Base-by-base conservation (phyloP, 2,113 vertebrate genomes). In the Fulmarus glacialis region DNA sequence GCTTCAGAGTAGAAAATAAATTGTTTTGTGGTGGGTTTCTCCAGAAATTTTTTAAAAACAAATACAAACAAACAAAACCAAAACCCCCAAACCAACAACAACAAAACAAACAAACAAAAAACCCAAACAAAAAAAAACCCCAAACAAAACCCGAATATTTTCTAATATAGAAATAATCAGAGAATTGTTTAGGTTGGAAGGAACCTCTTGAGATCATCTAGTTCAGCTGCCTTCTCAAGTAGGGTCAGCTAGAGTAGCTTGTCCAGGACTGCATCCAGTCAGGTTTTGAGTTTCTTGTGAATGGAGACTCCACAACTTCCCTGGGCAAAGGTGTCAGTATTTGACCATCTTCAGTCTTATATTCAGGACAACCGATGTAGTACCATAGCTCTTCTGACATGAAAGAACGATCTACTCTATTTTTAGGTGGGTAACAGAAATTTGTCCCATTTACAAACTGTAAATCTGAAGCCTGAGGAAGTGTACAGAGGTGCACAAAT, bases 321-420 rank as follows among this genome's bases (percentile, higher is more conserved):
- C 29, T 43, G 26, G n/a, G 34, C 60, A 52, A 32, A 60, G 27
- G 48, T 87, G 67, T 24, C 23, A 6, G 5, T 27, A 6, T 83
- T 47, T 66, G 50, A 40, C 34, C 10, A 27, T 24, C 38, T 18
- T n/a, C 19, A 38, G 29, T 34, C 60, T 50, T 29, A 2, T 26
- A 12, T 40, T 79, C n/a, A 62, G 5, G 23, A 8, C 36, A 42
- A 10, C 52, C 72, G 36, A 6, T 45, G 5, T 7, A 18, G 50
- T 21, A 6, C 15, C 40, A 12, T 23, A 55, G 55, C 29, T 47
- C 19, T 83, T 53, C 67, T 81, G 43, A 26, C 23, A 8, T 14
- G 27, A 20, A 32, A 55, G 38, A 77, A 18, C 8, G 14, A 5
- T 9, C 77, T 42, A 2, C 1, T 2, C 29, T 13, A 0, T 17